A percentile compares a stretch with the other conserved stretches of the same genome.
Conservation (phyloP, 2,113 vertebrate genomes). For the Eudyptes chrysolophus region DNA sequence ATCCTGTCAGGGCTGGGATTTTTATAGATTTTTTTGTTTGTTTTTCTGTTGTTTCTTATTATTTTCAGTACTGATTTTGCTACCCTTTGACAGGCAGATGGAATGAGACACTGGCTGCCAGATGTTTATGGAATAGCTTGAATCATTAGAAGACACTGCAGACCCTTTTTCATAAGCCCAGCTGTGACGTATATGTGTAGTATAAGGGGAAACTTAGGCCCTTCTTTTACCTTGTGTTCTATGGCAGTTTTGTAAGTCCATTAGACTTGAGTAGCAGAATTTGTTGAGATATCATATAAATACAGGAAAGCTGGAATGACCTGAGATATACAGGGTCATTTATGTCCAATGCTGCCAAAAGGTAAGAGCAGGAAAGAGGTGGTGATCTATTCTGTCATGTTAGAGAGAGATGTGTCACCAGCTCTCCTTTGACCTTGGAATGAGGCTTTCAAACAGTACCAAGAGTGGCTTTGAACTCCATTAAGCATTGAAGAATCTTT, state of each 20-base stretch:
- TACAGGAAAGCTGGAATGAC: background rate
- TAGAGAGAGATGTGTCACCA: background rate
- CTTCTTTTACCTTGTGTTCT: background rate
- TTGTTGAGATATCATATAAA: background rate
- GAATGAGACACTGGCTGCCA: background rate
- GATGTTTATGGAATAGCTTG: background rate
- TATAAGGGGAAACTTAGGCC: background rate
- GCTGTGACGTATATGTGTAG: background rate
- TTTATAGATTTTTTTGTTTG: background rate
- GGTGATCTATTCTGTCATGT: background rate
- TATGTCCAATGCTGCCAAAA: background rate
- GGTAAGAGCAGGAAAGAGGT: background rate
- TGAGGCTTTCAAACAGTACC: background rate
- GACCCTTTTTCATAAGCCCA: background rate
- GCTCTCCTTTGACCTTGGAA: background rate
- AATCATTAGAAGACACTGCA: background rate
- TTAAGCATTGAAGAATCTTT: background rate
- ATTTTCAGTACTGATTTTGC: background rate
- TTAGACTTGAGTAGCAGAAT: background rate
- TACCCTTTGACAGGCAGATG: background rate
- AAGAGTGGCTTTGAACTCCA: background rate
- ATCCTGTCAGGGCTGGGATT: background rate
- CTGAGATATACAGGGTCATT: background rate
- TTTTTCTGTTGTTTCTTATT: background rate
- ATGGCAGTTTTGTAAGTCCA: background rate